Evolutionary conservation across 2,888 invertebrate genomes (phyloP), one percentile per base, ranked within the genome.

Genomic region (Neoaliturus tenellus): DNA sequence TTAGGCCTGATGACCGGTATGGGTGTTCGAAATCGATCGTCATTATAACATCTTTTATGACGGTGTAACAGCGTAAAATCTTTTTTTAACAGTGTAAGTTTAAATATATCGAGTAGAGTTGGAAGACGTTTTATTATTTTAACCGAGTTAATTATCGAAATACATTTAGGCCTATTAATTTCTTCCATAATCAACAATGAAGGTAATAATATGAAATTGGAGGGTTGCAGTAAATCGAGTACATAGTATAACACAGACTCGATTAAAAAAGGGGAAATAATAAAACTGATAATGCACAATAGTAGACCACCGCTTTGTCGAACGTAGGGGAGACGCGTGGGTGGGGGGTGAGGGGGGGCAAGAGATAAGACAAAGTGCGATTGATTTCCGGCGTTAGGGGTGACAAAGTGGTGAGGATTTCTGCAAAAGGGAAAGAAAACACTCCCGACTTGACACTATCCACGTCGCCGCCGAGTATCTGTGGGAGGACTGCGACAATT

Each of bases 381-480:
- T 71, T 71, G 71, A 71, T 71, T 71, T 71, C 71, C 71, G 41
- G 71, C 35, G 41, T 71, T 71, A 41, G 71, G 35, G 35, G 71
- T 71, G 71, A 71, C 71, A 71, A 41, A 71, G 71, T 71, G 71
- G 71, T 35, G 41, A 71, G 23, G 41, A 39, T 71, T 71, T 39
- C 62, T 62, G 62, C 17, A 62, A 62, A 62, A 62, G 62, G 31
- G 62, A 62, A 62, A 62, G 62, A 62, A 62, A 62, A 62, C 28
- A 62, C 28, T 62, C 62, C 1, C 62, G 62, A 62, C 62, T 62
- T 62, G 62, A 62, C 62, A 62, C 62, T 62, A 62, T 51, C 51
- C 17, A 23, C 51, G 20, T 14, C 51, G 10, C n/a, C 23, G 4
- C 48, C 12, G 17, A 8, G 48, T 39, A 39, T 5, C n/a, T 39